Evolutionary conservation across 2,113 vertebrate genomes (phyloP), one percentile per base, ranked within the genome.

Genomic region (Vulpes lagopus): DNA sequence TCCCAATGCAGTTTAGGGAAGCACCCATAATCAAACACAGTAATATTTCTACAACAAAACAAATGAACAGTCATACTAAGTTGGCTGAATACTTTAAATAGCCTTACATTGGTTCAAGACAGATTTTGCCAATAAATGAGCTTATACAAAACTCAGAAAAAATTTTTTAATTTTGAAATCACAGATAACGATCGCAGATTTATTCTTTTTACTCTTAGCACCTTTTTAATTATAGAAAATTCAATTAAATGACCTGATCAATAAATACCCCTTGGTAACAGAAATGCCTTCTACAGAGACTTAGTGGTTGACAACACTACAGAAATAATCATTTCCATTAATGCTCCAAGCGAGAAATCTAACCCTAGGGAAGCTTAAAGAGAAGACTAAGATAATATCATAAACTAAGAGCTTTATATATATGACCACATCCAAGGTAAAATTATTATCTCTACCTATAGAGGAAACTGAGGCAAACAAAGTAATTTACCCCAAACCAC

Each of bases 1-100:
- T 69, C 62, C n/a, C 38, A 94, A 1, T 49, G 57, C n/a, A 94
- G 43, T 85, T 93, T 30, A 84, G 32, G 43, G 20, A n/a, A 92
- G n/a, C 51, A 43, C 5, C 49, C 59, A 81, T 57, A 93, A 96
- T 15, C 74, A 92, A 95, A 91, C 49, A 96, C 22, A 83, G 78
- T 57, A 73, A 15, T 78, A 94, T 62, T 91, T 92, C 87, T 92
- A 73, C 22, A 94, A 82, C 11, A 80, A 85, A 95, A 96, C 16
- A 69, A 2, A 89, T 38, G 6, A 96, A 35, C 5, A 94, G 78
- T 73, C 59, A 92, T 71, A 96, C 43, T 82, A 92, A 79, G 20
- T 62, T 76, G 20, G 30, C 65, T 86, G 86, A 67, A 92, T 65
- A 76, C 81, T 79, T 96, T 69, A 91, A 87, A 78, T 19, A 62